Evolutionary conservation across 1,140 invertebrate species (phyloP).

Genomic region (Pseudoatta argentina): DNA sequence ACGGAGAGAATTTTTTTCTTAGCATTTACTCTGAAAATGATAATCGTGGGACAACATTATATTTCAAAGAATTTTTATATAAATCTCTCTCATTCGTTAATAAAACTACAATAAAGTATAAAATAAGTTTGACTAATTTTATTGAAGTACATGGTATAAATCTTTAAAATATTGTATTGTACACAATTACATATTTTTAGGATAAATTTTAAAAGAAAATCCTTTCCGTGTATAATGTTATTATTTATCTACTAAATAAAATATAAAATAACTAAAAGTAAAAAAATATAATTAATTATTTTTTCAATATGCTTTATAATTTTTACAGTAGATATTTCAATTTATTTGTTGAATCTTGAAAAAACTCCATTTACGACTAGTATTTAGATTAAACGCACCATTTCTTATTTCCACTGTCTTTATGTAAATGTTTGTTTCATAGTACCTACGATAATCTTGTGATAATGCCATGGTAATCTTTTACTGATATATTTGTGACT

Average conservation of each 20-base stretch:
- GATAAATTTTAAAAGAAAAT: too few relatives aligned
- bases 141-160: too few relatives aligned
- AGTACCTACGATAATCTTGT: background rate
- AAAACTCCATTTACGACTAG: background rate
- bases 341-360: background rate
- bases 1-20: too few relatives aligned
- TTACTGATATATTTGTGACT: constrained; percentile 22
- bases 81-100: too few relatives aligned
- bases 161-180: too few relatives aligned
- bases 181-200: too few relatives aligned
- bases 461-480: constrained; percentile 14
- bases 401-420: background rate
- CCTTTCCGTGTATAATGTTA: too few relatives aligned
- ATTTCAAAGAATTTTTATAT: too few relatives aligned
- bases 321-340: background rate
- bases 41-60: too few relatives aligned
- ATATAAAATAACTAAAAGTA: background rate
- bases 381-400: background rate
- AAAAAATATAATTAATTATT: background rate
- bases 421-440: background rate
- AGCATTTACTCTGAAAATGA: too few relatives aligned
- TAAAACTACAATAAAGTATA: too few relatives aligned
- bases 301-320: background rate
- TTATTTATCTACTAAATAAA: background rate
- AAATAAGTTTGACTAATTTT: too few relatives aligned